Evolutionary conservation across 2,797 vertebrate species (phyloP).

Genomic region (Coregonus sp.): DNA sequence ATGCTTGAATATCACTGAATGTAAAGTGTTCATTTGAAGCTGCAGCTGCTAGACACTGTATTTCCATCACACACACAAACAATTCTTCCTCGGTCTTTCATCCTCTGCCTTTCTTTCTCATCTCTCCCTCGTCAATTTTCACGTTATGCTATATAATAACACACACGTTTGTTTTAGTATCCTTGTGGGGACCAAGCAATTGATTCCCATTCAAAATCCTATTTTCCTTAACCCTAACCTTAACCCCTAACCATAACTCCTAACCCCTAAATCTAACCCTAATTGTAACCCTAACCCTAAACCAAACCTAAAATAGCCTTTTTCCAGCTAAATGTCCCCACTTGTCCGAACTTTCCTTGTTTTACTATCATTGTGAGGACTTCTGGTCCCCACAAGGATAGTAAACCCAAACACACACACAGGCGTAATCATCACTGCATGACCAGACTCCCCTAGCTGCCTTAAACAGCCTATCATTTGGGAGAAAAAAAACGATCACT

Average conservation of each 20-base stretch:
- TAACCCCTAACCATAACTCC: no score
- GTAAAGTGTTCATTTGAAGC: not conserved
- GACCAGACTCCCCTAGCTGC: conserved; percentile 1
- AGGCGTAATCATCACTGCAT: conserved; percentile 18
- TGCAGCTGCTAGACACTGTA: not conserved
- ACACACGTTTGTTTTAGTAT: not conserved
- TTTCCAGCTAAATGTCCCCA: no score
- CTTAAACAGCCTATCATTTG: conserved; percentile 38
- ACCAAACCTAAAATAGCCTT: no score
- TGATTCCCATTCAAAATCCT: no score
- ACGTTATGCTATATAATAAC: conserved; percentile 33
- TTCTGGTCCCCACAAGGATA: no score
- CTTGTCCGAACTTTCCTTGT: no score
- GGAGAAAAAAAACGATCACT: conserved; percentile 7
- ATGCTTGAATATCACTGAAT: no score
- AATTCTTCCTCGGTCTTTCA: not conserved
- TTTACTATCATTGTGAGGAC: no score
- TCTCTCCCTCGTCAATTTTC: conserved; percentile 30
- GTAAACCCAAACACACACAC: not conserved
- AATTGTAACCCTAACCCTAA: no score
- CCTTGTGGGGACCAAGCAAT: no score
- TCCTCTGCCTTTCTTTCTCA: not conserved
- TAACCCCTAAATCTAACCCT: no score
- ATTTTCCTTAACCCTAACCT: no score
- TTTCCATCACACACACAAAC: not conserved